Base-by-base conservation (phyloP, 2,888 invertebrate genomes). In the Agonum fuliginosum region DNA sequence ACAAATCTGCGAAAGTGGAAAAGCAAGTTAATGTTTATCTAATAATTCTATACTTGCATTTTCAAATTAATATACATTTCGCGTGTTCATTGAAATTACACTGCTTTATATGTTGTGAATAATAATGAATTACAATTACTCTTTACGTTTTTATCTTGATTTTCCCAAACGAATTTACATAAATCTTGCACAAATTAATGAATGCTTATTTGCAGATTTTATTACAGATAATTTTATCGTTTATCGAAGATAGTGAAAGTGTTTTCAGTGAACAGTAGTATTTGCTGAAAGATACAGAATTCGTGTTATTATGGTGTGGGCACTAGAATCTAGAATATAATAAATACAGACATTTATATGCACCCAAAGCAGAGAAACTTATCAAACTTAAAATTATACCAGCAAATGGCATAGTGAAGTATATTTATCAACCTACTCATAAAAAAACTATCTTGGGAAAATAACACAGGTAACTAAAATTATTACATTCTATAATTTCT, bases 101-200 rank as follows among this genome's bases (percentile, higher is more conserved):
- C 58, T 62, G 27, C 8, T 62, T 17, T 62, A 62, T 62, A 62
- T 62, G 58, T 62, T 62, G 58, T 62, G 58, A 12, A 62, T 62
- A 62, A 62, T 62, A 62, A 62, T 62, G 58, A 62, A 62, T 30
- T 62, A 62, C 58, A 62, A 62, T 62, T 62, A 62, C 58, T n/a
- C 30, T 62, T 8, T 17, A 6, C 5, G 14, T 4, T 62, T 62
- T n/a, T n/a, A n/a, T n/a, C n/a, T n/a, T n/a, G n/a, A n/a, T n/a
- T 62, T 62, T 62, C 58, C 58, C 58, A 30, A n/a, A n/a, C n/a
- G 24, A 14, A 30, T 62, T 62, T 62, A 30, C 58, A 62, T 62
- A 62, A 34, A 34, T 62, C 58, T 62, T 30, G 17, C 58, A 30
- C 58, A 62, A 62, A 62, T 62, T 62, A 62, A 62, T 62, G 58